Evolutionary conservation across 2,113 vertebrate species (phyloP).

Genomic region (Cheirogaleus medius): DNA sequence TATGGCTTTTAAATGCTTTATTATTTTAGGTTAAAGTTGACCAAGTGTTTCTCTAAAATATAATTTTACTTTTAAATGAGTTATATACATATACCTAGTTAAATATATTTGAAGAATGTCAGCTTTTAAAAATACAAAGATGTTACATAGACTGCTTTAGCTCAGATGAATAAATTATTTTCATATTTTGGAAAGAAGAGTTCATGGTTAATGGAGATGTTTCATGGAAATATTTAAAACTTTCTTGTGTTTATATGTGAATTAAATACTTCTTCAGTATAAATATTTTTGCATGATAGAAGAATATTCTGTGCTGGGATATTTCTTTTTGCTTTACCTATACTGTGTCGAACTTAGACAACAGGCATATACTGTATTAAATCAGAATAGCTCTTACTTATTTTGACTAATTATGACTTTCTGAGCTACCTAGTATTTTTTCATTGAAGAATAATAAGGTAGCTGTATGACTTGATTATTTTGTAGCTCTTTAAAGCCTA

Average conservation of each 20-base stretch:
- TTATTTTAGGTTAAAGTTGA: slow-evolving; percentile 9
- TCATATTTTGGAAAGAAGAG: slow-evolving; percentile 40
- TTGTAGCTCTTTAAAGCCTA: neutral
- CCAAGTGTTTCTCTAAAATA: neutral
- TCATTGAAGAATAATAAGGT: neutral
- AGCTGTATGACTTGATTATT: neutral
- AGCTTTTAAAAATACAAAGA: neutral
- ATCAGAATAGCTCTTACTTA: neutral
- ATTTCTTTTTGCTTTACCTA: neutral
- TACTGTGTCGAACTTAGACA: neutral
- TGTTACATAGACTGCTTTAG: neutral
- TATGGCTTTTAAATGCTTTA: neutral
- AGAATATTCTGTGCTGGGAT: neutral
- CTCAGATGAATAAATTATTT: slow-evolving; percentile 37
- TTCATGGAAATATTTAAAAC: slow-evolving; percentile 41
- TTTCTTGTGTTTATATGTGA: neutral
- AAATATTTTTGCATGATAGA: slow-evolving; percentile 33
- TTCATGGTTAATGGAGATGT: slow-evolving; percentile 22
- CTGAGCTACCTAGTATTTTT: neutral
- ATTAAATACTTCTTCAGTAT: neutral
- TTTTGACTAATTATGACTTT: slow-evolving; percentile 39
- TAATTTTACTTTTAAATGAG: slow-evolving; percentile 5
- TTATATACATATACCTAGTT: neutral
- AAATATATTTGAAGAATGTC: neutral
- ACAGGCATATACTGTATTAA: neutral